Conservation (phyloP, 2,888 invertebrate species). For the Microchrysa polita region DNA sequence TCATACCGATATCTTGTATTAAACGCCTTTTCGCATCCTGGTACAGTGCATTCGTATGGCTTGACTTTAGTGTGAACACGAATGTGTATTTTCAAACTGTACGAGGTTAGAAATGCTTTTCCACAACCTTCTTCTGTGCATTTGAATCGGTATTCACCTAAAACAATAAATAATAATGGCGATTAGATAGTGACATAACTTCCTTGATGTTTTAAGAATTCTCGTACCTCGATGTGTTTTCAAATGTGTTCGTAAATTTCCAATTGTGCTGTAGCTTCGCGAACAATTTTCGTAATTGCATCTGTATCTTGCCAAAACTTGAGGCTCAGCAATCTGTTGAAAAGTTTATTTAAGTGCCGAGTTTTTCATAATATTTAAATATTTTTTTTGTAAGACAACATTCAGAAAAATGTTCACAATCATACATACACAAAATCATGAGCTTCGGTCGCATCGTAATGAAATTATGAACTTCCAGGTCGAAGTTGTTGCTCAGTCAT, state of each 20-base stretch:
- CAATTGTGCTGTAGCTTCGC: slow-evolving; percentile 91
- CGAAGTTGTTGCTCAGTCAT: too few relatives aligned
- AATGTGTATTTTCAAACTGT: slow-evolving; percentile 93
- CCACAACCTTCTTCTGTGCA: slow-evolving; percentile 88
- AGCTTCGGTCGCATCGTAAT: too few relatives aligned
- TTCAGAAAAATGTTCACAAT: too few relatives aligned
- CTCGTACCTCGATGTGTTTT: slow-evolving; percentile 91
- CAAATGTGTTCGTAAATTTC: slow-evolving; percentile 93
- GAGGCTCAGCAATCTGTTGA: slow-evolving; percentile 66
- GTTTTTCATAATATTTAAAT: too few relatives aligned
- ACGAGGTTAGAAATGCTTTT: slow-evolving; percentile 93
- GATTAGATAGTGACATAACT: too few relatives aligned
- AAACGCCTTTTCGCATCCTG: slow-evolving; percentile 90
- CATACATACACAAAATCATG: too few relatives aligned
- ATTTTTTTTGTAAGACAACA: too few relatives aligned
- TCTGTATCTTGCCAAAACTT: slow-evolving; percentile 74
- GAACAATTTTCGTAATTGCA: slow-evolving; percentile 91
- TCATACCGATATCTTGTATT: slow-evolving; percentile 90
- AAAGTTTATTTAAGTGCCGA: slow-evolving; percentile 6
- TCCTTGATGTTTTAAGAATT: not conserved
- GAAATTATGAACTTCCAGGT: too few relatives aligned
- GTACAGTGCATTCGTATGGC: slow-evolving; percentile 86
- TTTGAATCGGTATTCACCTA: slow-evolving; percentile 93
- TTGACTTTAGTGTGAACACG: slow-evolving; percentile 93
- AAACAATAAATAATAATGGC: slow-evolving; percentile 8